Percentiles rank a stretch among this genome's conserved stretches.
These are phyloP conservation scores for Vulpes ferrilata DNA, from an alignment of 2,113 vertebrate species.

Conservation along the genomic window DNA sequence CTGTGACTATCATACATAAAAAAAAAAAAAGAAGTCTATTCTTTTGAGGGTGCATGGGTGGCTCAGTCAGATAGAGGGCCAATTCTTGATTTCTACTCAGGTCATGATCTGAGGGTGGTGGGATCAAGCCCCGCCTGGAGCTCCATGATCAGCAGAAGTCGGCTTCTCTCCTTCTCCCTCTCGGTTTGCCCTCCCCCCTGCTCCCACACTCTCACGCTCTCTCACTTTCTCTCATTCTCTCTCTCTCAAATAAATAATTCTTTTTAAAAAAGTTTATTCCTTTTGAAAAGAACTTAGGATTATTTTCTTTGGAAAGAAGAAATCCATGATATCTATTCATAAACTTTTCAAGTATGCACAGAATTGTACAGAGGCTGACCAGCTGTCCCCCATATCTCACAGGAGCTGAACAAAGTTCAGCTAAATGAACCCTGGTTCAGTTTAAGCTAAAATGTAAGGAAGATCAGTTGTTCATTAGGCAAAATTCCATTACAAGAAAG, in stretches of 20 bases:
- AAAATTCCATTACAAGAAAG: constrained; percentile 18
- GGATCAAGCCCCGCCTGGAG: too few relatives aligned
- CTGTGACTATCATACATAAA: too few relatives aligned
- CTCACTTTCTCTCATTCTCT: not conserved
- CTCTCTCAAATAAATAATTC: not conserved
- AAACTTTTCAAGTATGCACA: not conserved
- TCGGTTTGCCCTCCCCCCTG: not conserved
- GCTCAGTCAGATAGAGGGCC: too few relatives aligned
- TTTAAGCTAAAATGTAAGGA: constrained; percentile 48
- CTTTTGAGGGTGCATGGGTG: not conserved
- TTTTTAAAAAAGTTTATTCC: constrained; percentile 13
- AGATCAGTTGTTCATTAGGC: not conserved
- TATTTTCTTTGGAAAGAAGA: constrained; percentile 46
- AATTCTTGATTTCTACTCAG: too few relatives aligned
- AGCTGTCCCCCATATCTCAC: not conserved
- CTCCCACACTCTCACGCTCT: not conserved
- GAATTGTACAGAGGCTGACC: not conserved
- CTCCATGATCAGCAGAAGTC: not conserved
- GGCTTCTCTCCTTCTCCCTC: not conserved
- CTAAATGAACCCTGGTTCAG: not conserved
- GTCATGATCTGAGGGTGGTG: too few relatives aligned
- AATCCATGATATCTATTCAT: not conserved
- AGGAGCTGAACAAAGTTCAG: not conserved
- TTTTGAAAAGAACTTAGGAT: constrained; percentile 39
- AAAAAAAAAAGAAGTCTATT: not conserved